phyloP scores from a whole-genome alignment of 1,140 invertebrate genomes.

The Hyphantria cunea region DNA sequence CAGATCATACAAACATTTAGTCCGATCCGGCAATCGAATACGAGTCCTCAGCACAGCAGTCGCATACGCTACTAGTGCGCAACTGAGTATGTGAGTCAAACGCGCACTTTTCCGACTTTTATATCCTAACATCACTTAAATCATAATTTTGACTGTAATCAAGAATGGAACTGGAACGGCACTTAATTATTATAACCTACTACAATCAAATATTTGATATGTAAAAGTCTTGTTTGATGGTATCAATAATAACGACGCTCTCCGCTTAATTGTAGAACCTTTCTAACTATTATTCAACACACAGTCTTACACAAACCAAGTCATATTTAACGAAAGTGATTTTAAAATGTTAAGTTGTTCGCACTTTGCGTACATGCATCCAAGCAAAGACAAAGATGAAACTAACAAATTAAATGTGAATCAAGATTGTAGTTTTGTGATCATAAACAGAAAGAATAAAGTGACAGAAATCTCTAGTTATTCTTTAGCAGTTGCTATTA shows the following conservation, averaged over 20 bases:
- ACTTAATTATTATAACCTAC: neutral
- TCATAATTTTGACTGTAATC: too few species aligned
- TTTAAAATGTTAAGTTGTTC: neutral
- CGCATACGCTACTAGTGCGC: too few species aligned
- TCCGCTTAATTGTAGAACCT: neutral
- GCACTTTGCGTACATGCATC: too few species aligned
- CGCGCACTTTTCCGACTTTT: too few species aligned
- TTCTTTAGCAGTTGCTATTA: constrained; percentile 44
- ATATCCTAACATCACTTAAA: too few species aligned
- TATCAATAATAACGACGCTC: neutral
- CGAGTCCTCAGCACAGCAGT: too few species aligned
- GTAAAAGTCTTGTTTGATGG: neutral
- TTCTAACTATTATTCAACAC: neutral
- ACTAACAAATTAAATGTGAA: too few species aligned
- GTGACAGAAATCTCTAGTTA: constrained; percentile 20
- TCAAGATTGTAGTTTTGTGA: neutral
- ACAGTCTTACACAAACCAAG: neutral
- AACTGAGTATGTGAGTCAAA: too few species aligned
- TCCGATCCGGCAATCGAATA: too few species aligned
- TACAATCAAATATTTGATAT: neutral
- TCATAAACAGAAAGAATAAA: neutral
- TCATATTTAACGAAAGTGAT: constrained; percentile 23
- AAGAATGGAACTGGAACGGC: too few species aligned
- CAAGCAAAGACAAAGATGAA: too few species aligned
- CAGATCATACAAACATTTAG: too few species aligned